Percentiles rank a stretch among this genome's conserved stretches.
Evolutionary conservation across 2,888 invertebrate genomes (phyloP).

Genomic region (Ichneumoninae sp.): DNA sequence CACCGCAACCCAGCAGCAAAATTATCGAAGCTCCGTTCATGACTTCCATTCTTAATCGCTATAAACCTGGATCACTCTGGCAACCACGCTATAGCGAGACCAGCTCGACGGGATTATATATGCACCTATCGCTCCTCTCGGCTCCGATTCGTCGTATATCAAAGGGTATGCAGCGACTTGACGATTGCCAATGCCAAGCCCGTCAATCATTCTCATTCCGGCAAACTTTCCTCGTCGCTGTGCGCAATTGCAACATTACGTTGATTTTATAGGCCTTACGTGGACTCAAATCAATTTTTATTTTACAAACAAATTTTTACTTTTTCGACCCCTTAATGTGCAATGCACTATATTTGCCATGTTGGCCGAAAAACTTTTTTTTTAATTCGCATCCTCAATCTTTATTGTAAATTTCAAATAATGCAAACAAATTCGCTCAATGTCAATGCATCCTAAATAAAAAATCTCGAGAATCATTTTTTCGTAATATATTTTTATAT

Average conservation of each 20-base stretch:
- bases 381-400: too few species aligned
- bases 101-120: slow-evolving; percentile 48
- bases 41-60: slow-evolving; percentile 31
- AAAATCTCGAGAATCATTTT: too few species aligned
- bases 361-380: too few species aligned
- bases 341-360: too few species aligned
- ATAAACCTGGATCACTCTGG: background rate
- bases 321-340: background rate
- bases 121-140: background rate
- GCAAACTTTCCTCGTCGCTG: slow-evolving; percentile 23
- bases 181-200: slow-evolving; percentile 54
- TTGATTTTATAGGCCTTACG: background rate
- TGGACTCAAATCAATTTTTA: background rate
- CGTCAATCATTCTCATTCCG: slow-evolving; percentile 54
- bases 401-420: too few species aligned
- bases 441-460: too few species aligned
- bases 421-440: too few species aligned
- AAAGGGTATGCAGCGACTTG: slow-evolving; percentile 49
- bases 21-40: slow-evolving; percentile 51
- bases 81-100: slow-evolving; percentile 52
- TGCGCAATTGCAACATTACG: background rate
- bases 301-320: background rate
- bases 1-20: slow-evolving; percentile 43
- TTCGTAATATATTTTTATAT: too few species aligned
- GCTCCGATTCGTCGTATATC: slow-evolving; percentile 60